Base-by-base conservation (phyloP, 2,113 vertebrate genomes). In the Tenrec ecaudatus region DNA sequence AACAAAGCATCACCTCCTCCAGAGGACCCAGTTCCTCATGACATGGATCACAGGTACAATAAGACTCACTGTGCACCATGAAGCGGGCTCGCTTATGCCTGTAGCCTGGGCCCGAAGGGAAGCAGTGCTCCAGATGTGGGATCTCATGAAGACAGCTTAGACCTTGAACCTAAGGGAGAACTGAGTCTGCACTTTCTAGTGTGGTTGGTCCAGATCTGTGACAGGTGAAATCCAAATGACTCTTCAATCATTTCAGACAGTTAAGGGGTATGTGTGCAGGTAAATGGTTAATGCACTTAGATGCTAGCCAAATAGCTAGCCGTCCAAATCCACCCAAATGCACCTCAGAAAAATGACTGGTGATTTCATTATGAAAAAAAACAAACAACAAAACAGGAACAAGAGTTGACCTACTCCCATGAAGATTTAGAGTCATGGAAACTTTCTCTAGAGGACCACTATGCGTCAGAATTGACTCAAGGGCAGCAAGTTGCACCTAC, bases 41-140 rank as follows among this genome's bases (percentile, higher is more conserved):
- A 53, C 47, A 14, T 10, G 47, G 47, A 53, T 14, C 47, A 10
- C 47, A 53, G 9, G 47, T 12, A 53, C 47, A 53, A 53, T 53
- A 53, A 53, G 47, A 53, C 47, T 53, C 47, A 14, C 58, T 90
- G 69, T 47, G 29, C 62, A 14, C 7, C 64, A 8, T 12, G 25
- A 69, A 66, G 43, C 4, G 25, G 31, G 29, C 82, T 93, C n/a
- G 8, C 2, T 33, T 12, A 12, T 8, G 43, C 8, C 19, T 43
- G 9, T 0, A 27, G 11, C 2, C 43, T 82, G 36, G 38, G 4
- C 0, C 14, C 29, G 4, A 3, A 29, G 0, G 22, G 68, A 14
- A 19, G 40, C n/a, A 6, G 29, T 64, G 62, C 82, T 10, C 23
- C 9, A 25, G 16, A 2, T 2, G 0, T 0, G 2, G 22, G 6